These are phyloP conservation scores for Heliconius melpomene DNA, from an alignment of 1,140 invertebrate genomes.

Conservation along the genomic window DNA sequence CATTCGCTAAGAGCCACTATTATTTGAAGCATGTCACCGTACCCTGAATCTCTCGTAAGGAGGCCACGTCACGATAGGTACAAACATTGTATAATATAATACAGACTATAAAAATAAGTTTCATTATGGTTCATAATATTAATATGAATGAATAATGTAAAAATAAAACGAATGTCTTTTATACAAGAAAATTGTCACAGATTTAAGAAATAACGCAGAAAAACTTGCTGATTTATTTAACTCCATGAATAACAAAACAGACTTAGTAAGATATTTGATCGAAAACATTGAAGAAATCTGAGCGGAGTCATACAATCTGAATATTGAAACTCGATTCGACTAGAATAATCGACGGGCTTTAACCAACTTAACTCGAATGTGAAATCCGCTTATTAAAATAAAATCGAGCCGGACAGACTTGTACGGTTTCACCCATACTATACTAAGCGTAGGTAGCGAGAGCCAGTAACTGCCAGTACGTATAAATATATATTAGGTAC, in stretches of 20 bases:
- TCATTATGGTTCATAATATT: no score
- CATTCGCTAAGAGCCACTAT: constrained; percentile 68
- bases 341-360: constrained; percentile 49
- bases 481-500: neutral
- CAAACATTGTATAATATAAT: neutral
- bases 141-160: neutral
- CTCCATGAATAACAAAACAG: constrained; percentile 29
- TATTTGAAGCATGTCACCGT: constrained; percentile 50
- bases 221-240: constrained; percentile 26
- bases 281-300: constrained; percentile 54
- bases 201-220: neutral
- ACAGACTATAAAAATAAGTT: neutral
- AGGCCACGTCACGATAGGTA: constrained; percentile 25
- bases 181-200: neutral
- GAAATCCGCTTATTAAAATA: constrained; percentile 70
- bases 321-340: constrained; percentile 68
- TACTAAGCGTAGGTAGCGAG: neutral
- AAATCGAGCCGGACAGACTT: constrained; percentile 53
- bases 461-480: neutral
- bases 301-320: constrained; percentile 62
- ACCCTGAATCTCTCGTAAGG: constrained; percentile 33
- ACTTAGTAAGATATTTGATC: constrained; percentile 28
- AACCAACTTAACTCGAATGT: constrained; percentile 46
- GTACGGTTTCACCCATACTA: constrained; percentile 49
- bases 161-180: neutral